These are phyloP conservation scores for Phocides pigmalion DNA, from an alignment of 1,140 invertebrate genomes.

Conservation along the genomic window DNA sequence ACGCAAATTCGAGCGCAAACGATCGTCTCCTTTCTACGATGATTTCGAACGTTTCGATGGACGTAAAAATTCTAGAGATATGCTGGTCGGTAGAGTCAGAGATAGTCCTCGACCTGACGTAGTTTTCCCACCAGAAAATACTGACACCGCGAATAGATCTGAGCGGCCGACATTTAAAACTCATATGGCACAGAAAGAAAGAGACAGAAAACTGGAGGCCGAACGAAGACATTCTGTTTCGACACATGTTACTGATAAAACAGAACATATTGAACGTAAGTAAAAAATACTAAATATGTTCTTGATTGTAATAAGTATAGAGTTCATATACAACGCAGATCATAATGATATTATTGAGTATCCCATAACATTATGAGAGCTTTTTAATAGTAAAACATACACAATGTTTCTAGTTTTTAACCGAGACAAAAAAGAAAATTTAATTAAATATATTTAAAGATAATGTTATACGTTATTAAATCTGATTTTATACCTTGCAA, in stretches of 20 bases:
- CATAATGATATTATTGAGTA: too few species aligned
- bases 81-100: slow-evolving; percentile 73
- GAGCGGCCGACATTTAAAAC: slow-evolving; percentile 87
- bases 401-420: too few species aligned
- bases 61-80: slow-evolving; percentile 78
- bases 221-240: slow-evolving; percentile 90
- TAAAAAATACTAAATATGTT: slow-evolving; percentile 38
- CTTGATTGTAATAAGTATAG: too few species aligned
- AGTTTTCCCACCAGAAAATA: slow-evolving; percentile 61
- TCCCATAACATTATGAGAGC: too few species aligned
- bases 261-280: slow-evolving; percentile 88
- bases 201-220: slow-evolving; percentile 87
- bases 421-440: too few species aligned
- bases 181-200: slow-evolving; percentile 85
- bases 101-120: slow-evolving; percentile 79
- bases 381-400: too few species aligned
- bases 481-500: too few species aligned
- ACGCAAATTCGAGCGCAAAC: slow-evolving; percentile 57
- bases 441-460: too few species aligned
- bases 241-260: slow-evolving; percentile 89
- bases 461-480: too few species aligned
- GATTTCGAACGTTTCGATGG: slow-evolving; percentile 78
- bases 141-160: slow-evolving; percentile 60
- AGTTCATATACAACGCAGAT: too few species aligned
- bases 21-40: slow-evolving; percentile 63